A percentile compares a stretch with the other conserved stretches of the same genome.
Evolutionary conservation across 2,888 invertebrate species (phyloP).

Genomic region (Shargacucullia verbasci): DNA sequence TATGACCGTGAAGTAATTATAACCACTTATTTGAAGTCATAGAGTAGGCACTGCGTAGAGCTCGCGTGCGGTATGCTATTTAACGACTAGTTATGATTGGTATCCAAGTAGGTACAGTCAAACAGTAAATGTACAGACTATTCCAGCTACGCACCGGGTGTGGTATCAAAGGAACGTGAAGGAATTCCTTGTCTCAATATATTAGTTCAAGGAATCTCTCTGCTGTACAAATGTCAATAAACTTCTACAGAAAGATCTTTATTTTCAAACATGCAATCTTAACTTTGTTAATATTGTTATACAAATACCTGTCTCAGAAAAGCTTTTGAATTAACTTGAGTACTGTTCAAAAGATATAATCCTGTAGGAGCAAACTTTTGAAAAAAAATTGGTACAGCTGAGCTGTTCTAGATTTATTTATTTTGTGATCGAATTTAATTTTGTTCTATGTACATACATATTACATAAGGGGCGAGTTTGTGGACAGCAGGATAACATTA

Average conservation of each 20-base stretch:
- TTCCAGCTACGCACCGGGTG: slow-evolving; percentile 4
- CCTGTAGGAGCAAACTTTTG: no score
- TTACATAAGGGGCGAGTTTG: slow-evolving; percentile 1
- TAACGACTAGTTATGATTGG: slow-evolving; percentile 30
- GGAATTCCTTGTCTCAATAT: slow-evolving; percentile 11
- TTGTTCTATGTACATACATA: neutral
- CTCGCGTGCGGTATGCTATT: slow-evolving; percentile 60
- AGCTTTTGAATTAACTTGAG: neutral
- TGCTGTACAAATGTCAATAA: slow-evolving; percentile 16
- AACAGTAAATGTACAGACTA: slow-evolving; percentile 18
- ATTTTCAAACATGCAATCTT: slow-evolving; percentile 6
- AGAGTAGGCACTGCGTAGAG: slow-evolving; percentile 46
- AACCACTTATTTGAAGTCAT: slow-evolving; percentile 58
- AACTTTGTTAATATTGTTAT: neutral
- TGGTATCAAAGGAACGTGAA: slow-evolving; percentile 7
- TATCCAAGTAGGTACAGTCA: slow-evolving; percentile 2
- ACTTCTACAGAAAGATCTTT: slow-evolving; percentile 3
- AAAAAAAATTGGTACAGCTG: neutral
- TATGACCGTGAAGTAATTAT: slow-evolving; percentile 60
- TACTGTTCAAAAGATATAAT: neutral
- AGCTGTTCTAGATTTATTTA: neutral
- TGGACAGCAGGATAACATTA: slow-evolving; percentile 46
- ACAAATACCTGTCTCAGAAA: neutral
- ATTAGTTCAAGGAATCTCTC: slow-evolving; percentile 3
- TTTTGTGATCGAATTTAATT: no score